Evolutionary conservation across 2,113 vertebrate genomes (phyloP).

Genomic region (Psammodynastes pulverulentus): DNA sequence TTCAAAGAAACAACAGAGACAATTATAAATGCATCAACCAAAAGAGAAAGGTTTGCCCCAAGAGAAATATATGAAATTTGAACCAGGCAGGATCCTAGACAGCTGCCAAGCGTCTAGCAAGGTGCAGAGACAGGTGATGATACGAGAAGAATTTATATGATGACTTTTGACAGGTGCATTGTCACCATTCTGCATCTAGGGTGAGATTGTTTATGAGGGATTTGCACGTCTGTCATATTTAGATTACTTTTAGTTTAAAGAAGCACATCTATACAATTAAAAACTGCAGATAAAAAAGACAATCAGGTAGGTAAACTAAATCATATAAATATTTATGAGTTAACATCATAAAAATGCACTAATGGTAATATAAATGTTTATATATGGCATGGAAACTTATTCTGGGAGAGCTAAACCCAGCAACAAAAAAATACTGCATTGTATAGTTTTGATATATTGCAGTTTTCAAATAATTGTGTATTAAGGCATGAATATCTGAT

Average conservation of each 20-base stretch:
- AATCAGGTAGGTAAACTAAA: background rate
- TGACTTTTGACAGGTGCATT: background rate
- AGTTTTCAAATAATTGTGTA: background rate
- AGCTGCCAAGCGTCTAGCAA: background rate
- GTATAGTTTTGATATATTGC: slow-evolving; percentile 17
- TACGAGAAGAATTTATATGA: background rate
- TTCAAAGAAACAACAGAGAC: slow-evolving; percentile 23
- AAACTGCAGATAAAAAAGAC: background rate
- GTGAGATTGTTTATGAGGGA: slow-evolving; percentile 41
- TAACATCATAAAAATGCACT: background rate
- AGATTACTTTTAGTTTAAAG: slow-evolving; percentile 47
- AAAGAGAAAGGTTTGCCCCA: background rate
- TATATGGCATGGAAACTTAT: background rate
- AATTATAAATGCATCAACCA: slow-evolving; percentile 13
- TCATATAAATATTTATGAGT: background rate
- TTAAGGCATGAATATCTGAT: background rate
- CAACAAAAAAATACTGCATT: background rate
- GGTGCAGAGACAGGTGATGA: background rate
- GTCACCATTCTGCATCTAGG: background rate
- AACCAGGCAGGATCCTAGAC: background rate
- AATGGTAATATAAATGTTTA: background rate
- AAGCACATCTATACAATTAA: background rate
- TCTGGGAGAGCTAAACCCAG: slow-evolving; percentile 1
- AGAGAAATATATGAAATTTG: slow-evolving; percentile 9
- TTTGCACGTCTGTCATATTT: slow-evolving; percentile 49